Conservation (phyloP, 2,888 invertebrate genomes). For the Bombylius discolor region DNA sequence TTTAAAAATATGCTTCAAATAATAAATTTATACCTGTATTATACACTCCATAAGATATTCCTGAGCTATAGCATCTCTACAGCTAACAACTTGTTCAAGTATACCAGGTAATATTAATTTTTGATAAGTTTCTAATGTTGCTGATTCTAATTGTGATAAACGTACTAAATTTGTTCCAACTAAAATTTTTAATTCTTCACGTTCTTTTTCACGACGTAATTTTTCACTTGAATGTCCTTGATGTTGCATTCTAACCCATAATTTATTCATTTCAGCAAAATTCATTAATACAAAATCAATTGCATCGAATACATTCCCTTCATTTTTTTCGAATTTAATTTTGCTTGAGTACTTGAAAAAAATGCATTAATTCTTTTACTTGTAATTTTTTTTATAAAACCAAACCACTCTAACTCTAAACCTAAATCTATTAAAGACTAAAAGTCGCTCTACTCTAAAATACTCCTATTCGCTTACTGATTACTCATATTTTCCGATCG, state of each 20-base stretch:
- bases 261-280: conserved; percentile 99
- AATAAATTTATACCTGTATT: conserved; percentile 57
- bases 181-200: conserved; percentile 87
- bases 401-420: too few species aligned
- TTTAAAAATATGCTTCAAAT: background rate
- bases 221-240: conserved; percentile 69
- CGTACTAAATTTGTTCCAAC: conserved; percentile 98
- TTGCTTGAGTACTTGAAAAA: too few species aligned
- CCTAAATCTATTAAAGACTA: too few species aligned
- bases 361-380: too few species aligned
- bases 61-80: conserved; percentile 95
- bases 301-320: conserved; percentile 75
- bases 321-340: too few species aligned
- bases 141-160: conserved; percentile 87
- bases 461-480: too few species aligned
- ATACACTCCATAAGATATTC: conserved; percentile 99
- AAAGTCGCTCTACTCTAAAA: too few species aligned
- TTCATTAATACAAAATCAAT: conserved; percentile 97
- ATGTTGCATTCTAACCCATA: conserved; percentile 99
- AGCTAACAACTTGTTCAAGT: conserved; percentile 95
- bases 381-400: too few species aligned
- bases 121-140: conserved; percentile 83
- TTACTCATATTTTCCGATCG: too few species aligned
- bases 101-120: conserved; percentile 89
- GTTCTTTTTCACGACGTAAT: conserved; percentile 76